Evolutionary conservation across 30 jellyfish, hydroid and myxozoan genomes (phyloP).

Genomic region (Rhopilema esculentum): DNA sequence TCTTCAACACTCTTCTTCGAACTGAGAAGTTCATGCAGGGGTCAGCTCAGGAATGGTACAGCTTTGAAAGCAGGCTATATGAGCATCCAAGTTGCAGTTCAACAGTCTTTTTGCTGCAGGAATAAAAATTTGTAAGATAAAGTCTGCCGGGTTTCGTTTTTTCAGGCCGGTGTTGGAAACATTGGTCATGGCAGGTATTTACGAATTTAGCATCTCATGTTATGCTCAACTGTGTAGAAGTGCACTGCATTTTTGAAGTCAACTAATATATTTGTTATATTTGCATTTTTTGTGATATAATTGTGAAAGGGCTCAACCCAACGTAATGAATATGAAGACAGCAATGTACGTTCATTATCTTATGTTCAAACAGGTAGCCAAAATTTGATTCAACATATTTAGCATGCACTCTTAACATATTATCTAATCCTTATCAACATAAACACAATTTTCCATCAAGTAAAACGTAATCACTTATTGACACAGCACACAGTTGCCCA

Average conservation of each 20-base stretch:
- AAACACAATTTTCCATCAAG: background rate
- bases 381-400: too few relatives aligned
- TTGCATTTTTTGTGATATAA: too few relatives aligned
- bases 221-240: slow-evolving; percentile 42
- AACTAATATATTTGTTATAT: slow-evolving; percentile 16
- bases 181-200: slow-evolving; percentile 59
- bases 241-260: slow-evolving; percentile 36
- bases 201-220: slow-evolving; percentile 8
- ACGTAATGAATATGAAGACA: too few relatives aligned
- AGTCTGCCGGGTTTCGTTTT: slow-evolving; percentile 45
- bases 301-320: too few relatives aligned
- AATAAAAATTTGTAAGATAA: slow-evolving; percentile 45
- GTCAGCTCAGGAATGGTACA: slow-evolving; percentile 59
- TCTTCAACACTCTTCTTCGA: too few relatives aligned
- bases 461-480: background rate
- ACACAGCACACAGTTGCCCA: background rate
- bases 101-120: slow-evolving; percentile 51
- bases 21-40: too few relatives aligned
- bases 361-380: too few relatives aligned
- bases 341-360: too few relatives aligned
- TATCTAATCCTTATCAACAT: too few relatives aligned
- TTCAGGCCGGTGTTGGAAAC: background rate
- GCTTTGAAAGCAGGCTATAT: slow-evolving; percentile 34
- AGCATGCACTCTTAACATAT: too few relatives aligned
- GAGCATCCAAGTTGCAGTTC: slow-evolving; percentile 44